Base-by-base conservation (phyloP, 30 jellyfish, hydroid and myxozoan genomes). In the Phacellophora camtschatica region DNA sequence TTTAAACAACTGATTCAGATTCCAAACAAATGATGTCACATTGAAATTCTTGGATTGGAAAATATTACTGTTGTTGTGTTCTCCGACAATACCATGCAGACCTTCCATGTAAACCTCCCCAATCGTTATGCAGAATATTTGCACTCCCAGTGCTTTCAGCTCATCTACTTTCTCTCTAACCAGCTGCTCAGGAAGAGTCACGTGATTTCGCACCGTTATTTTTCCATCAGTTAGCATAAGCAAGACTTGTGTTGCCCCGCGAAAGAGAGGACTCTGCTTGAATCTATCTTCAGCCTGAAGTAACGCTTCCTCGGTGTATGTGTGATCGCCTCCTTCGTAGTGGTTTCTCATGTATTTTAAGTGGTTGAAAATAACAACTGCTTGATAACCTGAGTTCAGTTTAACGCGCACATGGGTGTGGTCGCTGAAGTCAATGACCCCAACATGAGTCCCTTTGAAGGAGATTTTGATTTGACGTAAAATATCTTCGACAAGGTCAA, bases 221-320 rank as follows among this genome's bases (percentile, higher is more conserved):
- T 66, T 66, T 20, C 81, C 81, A 43, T 66, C 81, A 13, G 81
- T 66, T 28, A 66, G 65, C 81, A 66, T n/a, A 9, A 66, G 37
- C 9, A 66, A 41, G 22, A 66, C 81, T 4, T 64, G 65, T 12
- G 59, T 36, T 5, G 81, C 81, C 5, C 27, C n/a, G 34, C 81
- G 55, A 19, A 65, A 66, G 1, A 66, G 30, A 10, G 81, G 81
- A 42, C 81, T 66, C 35, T 66, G 65, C 35, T 66, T 66, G 41
- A 66, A 66, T 2, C 37, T 64, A 37, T 37, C 42, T 2, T 37
- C 37, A 4, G 81, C 81, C 3, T 66, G 66, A 6, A 15, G 43
- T 10, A 66, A 41, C 9, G 81, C 81, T 42, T 39, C 3, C 66
- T 66, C 81, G 1, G 81, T 66, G 41, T 33, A 66, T n/a, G 81